Base-by-base conservation (phyloP, 2,888 invertebrate genomes). In the Agrochola lota region DNA sequence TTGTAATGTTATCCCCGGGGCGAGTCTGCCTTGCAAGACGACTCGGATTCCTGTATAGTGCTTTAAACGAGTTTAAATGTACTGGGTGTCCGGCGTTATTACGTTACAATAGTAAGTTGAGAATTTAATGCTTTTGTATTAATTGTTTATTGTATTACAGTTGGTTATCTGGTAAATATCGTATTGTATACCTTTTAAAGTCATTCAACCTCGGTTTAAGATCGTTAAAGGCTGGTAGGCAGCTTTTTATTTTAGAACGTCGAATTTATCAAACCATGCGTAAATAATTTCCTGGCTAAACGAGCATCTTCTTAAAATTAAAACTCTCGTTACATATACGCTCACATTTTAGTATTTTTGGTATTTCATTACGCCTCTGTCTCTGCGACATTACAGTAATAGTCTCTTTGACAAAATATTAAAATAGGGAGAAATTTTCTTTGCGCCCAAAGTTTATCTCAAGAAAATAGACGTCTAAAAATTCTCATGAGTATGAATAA, bases 1-100 rank as follows among this genome's bases (percentile, higher is more conserved):
- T 90, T 88, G 86, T 85, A 86, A 87, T 78, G 89, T 74, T 87
- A 86, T 90, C 85, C 85, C 86, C 72, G 62, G 78, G 76, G 87
- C 75, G 68, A 85, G 78, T 76, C 85, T 80, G 81, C 81, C 80
- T 84, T 81, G 77, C 72, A 87, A 87, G 87, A 88, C 85, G 76
- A 84, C 84, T 86, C 68, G 71, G 67, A 83, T 84, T 80, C 81
- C 83, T 81, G 74, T 64, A 71, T 69, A 81, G 80, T 87, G 79
- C 82, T 77, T 76, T 85, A 84, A 86, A 84, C 72, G 81, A 87
- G 81, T 89, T 86, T 84, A 81, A 87, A 81, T 84, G 81, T 80
- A 83, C 78, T 63, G 69, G 71, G 64, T 72, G 79, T 69, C 69
- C 71, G 26, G 66, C 79, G 74, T 80, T 85, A 85, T 84, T 82